Evolutionary conservation across 1,140 invertebrate species (phyloP).

Genomic region (Cryptotermes secundus): DNA sequence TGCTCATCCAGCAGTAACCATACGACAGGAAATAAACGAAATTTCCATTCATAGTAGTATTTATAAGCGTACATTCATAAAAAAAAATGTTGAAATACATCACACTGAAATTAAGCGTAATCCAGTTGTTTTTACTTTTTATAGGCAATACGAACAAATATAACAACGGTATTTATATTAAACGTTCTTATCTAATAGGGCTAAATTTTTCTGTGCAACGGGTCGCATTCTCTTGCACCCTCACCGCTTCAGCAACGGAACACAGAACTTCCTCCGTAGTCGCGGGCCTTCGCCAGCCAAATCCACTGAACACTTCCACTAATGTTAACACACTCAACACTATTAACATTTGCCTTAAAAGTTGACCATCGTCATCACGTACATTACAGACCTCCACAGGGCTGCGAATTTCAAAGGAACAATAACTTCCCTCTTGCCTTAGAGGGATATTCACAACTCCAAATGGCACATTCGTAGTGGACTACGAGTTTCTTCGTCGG

Average conservation of each 20-base stretch:
- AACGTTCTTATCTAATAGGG: neutral
- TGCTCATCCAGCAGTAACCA: neutral
- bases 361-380: neutral
- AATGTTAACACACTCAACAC: neutral
- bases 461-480: slow-evolving; percentile 37
- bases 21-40: neutral
- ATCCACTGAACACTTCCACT: neutral
- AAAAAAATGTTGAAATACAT: slow-evolving; percentile 29
- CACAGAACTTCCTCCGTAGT: neutral
- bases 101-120: slow-evolving; percentile 34
- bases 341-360: neutral
- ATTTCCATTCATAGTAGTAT: slow-evolving; percentile 21
- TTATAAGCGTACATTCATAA: slow-evolving; percentile 27
- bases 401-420: slow-evolving; percentile 7
- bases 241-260: neutral
- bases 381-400: neutral
- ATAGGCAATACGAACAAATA: neutral
- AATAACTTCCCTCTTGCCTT: neutral
- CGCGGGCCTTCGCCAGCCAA: neutral
- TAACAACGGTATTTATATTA: neutral
- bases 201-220: neutral
- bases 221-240: neutral
- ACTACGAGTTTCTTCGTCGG: slow-evolving; percentile 50
- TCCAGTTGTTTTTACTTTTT: slow-evolving; percentile 23
- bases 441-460: slow-evolving; percentile 31